Percentiles rank a stretch among this genome's conserved stretches.
These are phyloP conservation scores for Rhorus exstirpatorius DNA, from an alignment of 2,888 invertebrate species.

Conservation along the genomic window DNA sequence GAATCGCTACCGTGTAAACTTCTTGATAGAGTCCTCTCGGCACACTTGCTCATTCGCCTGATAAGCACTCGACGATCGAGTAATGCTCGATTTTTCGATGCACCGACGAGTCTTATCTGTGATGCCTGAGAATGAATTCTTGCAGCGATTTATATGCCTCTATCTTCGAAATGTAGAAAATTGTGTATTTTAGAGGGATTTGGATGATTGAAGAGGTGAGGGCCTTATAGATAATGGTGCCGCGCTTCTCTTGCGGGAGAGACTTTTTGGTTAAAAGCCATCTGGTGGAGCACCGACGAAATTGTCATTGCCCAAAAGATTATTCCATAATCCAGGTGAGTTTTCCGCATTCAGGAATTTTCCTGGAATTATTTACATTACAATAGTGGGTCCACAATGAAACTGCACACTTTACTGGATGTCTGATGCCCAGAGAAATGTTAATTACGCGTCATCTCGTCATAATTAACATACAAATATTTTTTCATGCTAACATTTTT, in stretches of 20 bases:
- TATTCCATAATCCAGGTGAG: no score
- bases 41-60: conserved; percentile 50
- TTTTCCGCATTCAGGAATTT: no score
- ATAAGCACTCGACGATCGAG: conserved; percentile 30
- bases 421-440: no score
- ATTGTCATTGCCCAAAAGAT: not conserved
- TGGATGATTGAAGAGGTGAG: not conserved
- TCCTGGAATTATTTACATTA: no score
- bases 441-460: no score
- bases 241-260: not conserved
- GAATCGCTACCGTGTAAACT: conserved; percentile 42
- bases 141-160: not conserved
- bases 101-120: not conserved
- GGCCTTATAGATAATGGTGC: not conserved
- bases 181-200: not conserved
- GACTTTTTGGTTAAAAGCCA: not conserved
- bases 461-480: not conserved
- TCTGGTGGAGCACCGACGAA: not conserved
- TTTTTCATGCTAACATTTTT: conserved; percentile 3
- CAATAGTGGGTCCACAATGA: no score
- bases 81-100: conserved; percentile 13
- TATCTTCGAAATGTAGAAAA: conserved; percentile 28
- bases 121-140: conserved; percentile 1
- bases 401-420: no score
- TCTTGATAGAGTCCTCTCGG: conserved; percentile 33